Conservation (phyloP, 92 coral and sea anemone species). For the Pocillopora meandrina region DNA sequence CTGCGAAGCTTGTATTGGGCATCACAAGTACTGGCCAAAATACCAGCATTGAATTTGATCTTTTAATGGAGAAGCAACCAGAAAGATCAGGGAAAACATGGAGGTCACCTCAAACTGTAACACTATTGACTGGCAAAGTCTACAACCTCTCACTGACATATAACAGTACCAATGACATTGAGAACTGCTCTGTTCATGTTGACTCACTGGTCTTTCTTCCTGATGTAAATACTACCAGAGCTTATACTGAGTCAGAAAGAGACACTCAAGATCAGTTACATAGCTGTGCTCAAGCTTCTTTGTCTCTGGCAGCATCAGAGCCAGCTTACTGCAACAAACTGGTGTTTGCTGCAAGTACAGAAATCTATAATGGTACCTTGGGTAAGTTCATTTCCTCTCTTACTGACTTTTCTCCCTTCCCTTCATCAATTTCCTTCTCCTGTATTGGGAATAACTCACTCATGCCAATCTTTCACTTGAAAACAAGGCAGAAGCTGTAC, state of each 20-base stretch:
- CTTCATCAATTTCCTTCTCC: no score
- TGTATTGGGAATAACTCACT: no score
- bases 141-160: conserved; percentile 54
- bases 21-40: neutral
- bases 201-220: conserved; percentile 86
- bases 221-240: conserved; percentile 65
- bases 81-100: conserved; percentile 50
- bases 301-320: conserved; percentile 36
- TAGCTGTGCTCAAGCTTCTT: conserved; percentile 48
- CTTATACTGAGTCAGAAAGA: conserved; percentile 52
- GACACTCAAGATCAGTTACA: conserved; percentile 44
- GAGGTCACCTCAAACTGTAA: conserved; percentile 22
- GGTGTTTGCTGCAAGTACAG: conserved; percentile 82
- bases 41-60: conserved; percentile 18
- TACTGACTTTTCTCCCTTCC: no score
- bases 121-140: conserved; percentile 26
- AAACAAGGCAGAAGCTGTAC: no score
- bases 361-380: conserved; percentile 86
- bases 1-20: conserved; percentile 6
- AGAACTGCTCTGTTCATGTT: conserved; percentile 53
- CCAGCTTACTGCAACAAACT: conserved; percentile 59
- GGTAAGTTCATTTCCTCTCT: conserved; percentile 47
- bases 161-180: conserved; percentile 23
- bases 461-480: no score
- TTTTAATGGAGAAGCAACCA: conserved; percentile 25